Base-by-base conservation (phyloP, 2,888 invertebrate genomes). In the Acanthopleura granulata region DNA sequence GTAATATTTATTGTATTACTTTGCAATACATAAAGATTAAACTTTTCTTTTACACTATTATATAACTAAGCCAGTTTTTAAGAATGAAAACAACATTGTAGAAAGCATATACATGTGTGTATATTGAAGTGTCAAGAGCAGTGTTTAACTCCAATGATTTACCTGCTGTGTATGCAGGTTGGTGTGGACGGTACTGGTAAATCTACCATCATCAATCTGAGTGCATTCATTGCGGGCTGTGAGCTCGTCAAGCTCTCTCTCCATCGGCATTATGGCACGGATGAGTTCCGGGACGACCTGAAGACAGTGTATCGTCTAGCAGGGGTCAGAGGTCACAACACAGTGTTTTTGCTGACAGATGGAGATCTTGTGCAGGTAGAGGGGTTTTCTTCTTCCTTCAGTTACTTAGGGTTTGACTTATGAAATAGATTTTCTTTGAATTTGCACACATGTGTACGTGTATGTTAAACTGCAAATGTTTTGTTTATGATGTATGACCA, bases 231-330 rank as follows among this genome's bases (percentile, higher is more conserved):
- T 15, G 85, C 88, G 12, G 82, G 83, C 25, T 88, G 88, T 82
- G 85, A 87, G 30, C 78, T 90, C 74, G 89, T 86, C 80, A 85
- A 85, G 49, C 84, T 90, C 25, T 87, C 87, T 30, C 82, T 90
- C 22, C 89, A 89, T 74, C 80, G 88, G 51, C 85, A 86, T 15
- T 90, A 90, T 77, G 79, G 81, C 40, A 85, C 84, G 30, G 30
- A 78, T 12, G 90, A 90, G 75, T 90, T 90, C 83, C 75, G 88
- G 15, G 89, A 90, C 57, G 90, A 90, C 79, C 81, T 90, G 27
- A 90, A 90, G 81, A 85, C 84, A 75, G 86, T 89, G 25, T 89
- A 84, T 77, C 75, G 84, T 61, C 78, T 82, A 72, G 82, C 86
- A 49, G 90, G 90, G 0, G 86, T 89, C 30, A 86, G 87, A 74